Evolutionary conservation across 1,140 invertebrate genomes (phyloP), one percentile per base, ranked within the genome.

Genomic region (Rhyzopertha dominica): DNA sequence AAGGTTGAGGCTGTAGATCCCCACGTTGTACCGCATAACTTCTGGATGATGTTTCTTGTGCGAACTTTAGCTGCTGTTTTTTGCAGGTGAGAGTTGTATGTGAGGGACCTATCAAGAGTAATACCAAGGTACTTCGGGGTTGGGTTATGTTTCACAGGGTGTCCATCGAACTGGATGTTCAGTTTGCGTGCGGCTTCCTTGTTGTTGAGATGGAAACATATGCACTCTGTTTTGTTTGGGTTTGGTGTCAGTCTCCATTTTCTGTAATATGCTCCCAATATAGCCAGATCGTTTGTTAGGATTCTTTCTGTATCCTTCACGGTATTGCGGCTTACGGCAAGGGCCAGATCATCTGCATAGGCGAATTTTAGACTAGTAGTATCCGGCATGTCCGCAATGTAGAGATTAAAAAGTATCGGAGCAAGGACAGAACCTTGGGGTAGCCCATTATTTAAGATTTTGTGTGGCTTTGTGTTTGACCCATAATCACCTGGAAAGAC

Each of bases 381-480:
- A 22, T 20, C 16, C 1, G 34, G 40, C 18, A 43, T 20, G 24
- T 43, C 40, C 20, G 47, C 40, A 2, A 37, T 43, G 24, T 38
- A 38, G n/a, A 50, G 28, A 13, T 28, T 43, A 44, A 50, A 50
- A 18, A 51, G 35, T 17, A 51, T 25, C 23, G 49, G 49, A 9
- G 30, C 43, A 8, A 46, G 43, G 3, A 42, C 43, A 12, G 43
- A 46, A 17, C 42, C 47, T 31, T 49, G 47, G 24, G 32, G 41
- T 7, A 38, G 26, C 8, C 47, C 47, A 31, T 49, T 44, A 24
- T 44, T 49, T 18, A 49, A 40, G 29, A 42, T 47, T 35, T 26
- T 39, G 12, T 19, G n/a, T 13, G 18, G 31, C 45, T 47, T 17
- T 8, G 4, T 30, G 38, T 30, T 14, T 31, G 10, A 12, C 34